phyloP scores from a whole-genome alignment of 2,113 vertebrate genomes.

The Pseudopipra pipra region DNA sequence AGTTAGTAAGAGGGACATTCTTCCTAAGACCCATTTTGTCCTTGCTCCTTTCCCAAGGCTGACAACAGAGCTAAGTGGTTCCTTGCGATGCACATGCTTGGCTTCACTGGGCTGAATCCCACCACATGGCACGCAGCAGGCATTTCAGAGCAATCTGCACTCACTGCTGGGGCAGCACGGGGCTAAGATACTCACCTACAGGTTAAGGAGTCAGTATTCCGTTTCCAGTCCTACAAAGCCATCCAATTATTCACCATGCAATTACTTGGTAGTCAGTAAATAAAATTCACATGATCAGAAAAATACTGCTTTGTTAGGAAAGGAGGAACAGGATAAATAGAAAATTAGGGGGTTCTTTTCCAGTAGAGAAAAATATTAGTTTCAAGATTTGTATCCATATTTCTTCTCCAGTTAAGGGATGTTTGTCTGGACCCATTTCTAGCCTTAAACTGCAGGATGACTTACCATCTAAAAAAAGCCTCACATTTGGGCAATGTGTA shows the following conservation, averaged over 20 bases:
- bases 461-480: constrained; percentile 25
- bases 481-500: constrained; percentile 14
- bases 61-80: neutral
- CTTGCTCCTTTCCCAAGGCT: neutral
- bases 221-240: neutral
- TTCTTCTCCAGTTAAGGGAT: constrained; percentile 9
- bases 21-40: neutral
- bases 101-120: neutral
- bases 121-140: neutral
- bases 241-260: constrained; percentile 41
- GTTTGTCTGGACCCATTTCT: constrained; percentile 27
- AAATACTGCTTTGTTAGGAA: constrained; percentile 50
- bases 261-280: constrained; percentile 64
- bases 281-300: constrained; percentile 65
- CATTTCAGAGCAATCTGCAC: neutral
- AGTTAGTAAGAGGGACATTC: neutral
- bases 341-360: constrained; percentile 57
- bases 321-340: constrained; percentile 29
- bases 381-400: constrained; percentile 5
- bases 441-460: constrained; percentile 22
- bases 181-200: neutral
- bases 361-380: constrained; percentile 46
- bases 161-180: neutral
- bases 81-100: neutral
- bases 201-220: neutral